These are phyloP conservation scores for Ypsolopha sequella DNA, from an alignment of 2,888 invertebrate genomes.

Conservation along the genomic window DNA sequence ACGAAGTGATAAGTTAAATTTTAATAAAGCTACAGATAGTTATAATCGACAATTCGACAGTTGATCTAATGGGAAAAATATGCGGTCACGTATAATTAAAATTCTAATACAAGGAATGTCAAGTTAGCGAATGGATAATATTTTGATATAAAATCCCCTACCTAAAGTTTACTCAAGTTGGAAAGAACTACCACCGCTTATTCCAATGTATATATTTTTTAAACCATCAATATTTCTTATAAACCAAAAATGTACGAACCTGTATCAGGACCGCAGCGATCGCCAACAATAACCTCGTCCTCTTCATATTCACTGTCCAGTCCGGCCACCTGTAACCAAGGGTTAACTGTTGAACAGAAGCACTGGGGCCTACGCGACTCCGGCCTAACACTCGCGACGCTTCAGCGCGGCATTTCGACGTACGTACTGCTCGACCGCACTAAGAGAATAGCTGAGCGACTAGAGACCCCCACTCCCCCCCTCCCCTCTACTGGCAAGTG, in stretches of 20 bases:
- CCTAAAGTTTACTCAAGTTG: too few relatives aligned
- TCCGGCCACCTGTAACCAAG: slow-evolving; percentile 58
- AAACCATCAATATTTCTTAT: neutral
- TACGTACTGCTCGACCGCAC: neutral
- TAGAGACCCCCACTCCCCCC: slow-evolving; percentile 28
- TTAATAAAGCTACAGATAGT: too few relatives aligned
- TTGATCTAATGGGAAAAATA: too few relatives aligned
- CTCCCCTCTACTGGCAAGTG: slow-evolving; percentile 20
- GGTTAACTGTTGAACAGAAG: slow-evolving; percentile 45
- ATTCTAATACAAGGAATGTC: too few relatives aligned
- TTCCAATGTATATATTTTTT: neutral
- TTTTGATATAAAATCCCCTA: too few relatives aligned
- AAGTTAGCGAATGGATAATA: too few relatives aligned
- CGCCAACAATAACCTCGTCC: slow-evolving; percentile 59
- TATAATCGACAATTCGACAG: too few relatives aligned
- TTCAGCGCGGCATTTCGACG: neutral
- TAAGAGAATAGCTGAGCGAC: slow-evolving; percentile 18
- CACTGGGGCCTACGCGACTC: slow-evolving; percentile 30
- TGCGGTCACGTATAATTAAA: too few relatives aligned
- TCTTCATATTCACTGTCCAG: slow-evolving; percentile 63
- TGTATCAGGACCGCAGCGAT: slow-evolving; percentile 58
- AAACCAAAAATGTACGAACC: slow-evolving; percentile 31
- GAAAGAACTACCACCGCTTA: too few relatives aligned
- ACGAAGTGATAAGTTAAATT: too few relatives aligned
- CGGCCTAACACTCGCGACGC: slow-evolving; percentile 13